phyloP scores from a whole-genome alignment of 1,140 invertebrate genomes.

The Sipha flava region DNA sequence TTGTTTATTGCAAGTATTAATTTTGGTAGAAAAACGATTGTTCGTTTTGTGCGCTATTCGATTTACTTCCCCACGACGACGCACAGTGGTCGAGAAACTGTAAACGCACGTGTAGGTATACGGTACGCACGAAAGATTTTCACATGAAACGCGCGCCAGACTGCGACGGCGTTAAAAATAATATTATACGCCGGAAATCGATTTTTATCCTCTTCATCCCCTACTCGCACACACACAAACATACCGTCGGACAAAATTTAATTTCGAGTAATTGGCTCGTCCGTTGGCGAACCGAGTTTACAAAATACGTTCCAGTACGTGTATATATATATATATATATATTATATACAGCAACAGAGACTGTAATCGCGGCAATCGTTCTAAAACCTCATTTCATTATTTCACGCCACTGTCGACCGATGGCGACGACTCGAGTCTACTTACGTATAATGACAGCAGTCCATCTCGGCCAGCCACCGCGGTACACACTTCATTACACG shows the following conservation, averaged over 20 bases:
- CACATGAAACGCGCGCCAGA: background rate
- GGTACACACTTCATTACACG: background rate
- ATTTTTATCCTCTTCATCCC: background rate
- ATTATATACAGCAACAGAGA: background rate
- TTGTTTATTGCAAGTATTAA: no score
- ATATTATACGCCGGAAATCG: background rate
- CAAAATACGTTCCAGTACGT: no score
- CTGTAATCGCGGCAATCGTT: background rate
- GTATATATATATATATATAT: no score
- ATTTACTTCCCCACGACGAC: no score
- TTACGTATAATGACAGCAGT: background rate
- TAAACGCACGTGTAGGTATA: no score
- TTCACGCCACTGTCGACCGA: background rate
- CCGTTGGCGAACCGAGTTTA: constrained; percentile 2
- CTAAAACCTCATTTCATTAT: constrained; percentile 1
- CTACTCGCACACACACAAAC: no score
- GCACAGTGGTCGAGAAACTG: no score
- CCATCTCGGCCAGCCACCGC: background rate
- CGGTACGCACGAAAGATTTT: background rate
- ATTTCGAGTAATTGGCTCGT: background rate
- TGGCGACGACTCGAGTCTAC: no score
- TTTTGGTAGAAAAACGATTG: no score
- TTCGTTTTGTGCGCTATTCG: no score
- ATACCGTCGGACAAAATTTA: background rate
- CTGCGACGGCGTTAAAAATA: background rate